Conservation (phyloP, 1,140 invertebrate genomes). For the Saccostrea echinata region DNA sequence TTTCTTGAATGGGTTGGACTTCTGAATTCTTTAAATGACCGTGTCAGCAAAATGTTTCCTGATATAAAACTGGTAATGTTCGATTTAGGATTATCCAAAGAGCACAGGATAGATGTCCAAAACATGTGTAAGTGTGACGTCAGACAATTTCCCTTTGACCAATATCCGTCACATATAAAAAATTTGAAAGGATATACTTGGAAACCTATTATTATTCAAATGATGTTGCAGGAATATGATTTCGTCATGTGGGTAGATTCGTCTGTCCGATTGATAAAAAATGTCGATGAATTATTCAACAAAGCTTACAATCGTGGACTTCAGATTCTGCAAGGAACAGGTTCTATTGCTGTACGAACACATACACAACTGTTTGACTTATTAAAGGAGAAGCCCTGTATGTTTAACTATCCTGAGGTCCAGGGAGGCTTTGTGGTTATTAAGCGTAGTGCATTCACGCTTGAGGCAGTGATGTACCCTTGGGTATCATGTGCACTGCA, state of each 20-base stretch:
- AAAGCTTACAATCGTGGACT: constrained; percentile 17
- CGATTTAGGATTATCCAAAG: constrained; percentile 41
- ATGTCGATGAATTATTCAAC: constrained; percentile 19
- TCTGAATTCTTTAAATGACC: background rate
- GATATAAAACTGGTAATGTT: constrained; percentile 40
- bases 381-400: constrained; percentile 35
- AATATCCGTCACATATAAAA: background rate
- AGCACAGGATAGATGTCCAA: background rate
- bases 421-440: background rate
- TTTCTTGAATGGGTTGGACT: background rate
- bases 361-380: constrained; percentile 39
- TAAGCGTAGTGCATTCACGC: constrained; percentile 16
- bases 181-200: constrained; percentile 2
- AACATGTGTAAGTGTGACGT: constrained; percentile 19
- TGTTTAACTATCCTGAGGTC: constrained; percentile 16
- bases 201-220: constrained; percentile 48
- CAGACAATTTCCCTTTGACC: background rate
- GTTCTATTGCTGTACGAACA: constrained; percentile 3
- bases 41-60: background rate
- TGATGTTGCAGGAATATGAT: background rate
- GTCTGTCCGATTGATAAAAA: constrained; percentile 32
- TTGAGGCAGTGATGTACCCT: constrained; percentile 31
- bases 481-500: constrained; percentile 48
- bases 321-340: background rate
- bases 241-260: background rate